Base-by-base conservation (phyloP, 2,113 vertebrate genomes). In the Castor canadensis region DNA sequence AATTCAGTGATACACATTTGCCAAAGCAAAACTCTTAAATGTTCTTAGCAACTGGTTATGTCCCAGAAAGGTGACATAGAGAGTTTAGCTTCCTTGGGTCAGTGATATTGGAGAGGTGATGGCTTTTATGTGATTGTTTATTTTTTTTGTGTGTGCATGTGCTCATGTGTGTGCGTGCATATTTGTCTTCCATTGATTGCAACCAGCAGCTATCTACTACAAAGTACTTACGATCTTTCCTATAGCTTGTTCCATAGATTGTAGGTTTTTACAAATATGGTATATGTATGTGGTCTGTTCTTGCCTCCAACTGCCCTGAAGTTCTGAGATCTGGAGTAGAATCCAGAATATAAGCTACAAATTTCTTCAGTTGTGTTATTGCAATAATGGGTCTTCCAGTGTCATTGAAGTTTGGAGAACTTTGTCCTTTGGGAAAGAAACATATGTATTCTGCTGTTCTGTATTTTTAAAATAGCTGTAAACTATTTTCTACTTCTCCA, bases 1-100 rank as follows among this genome's bases (percentile, higher is more conserved):
- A 94, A 6, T 58, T 89, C 30, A 69, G 22, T 92, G 47, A 56
- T 86, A 80, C 73, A 92, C 49, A 75, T 62, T 86, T 96, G 43
- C 30, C 52, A 69, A 73, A 66, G 12, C n/a, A 38, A 56, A 79
- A 38, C 35, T 20, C 52, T 86, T 75, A 5, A 96, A 75, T 40
- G 28, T 77, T 89, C 32, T 73, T 81, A 15, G 19, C 45, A 87
- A 13, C 86, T n/a, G 72, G 52, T 92, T 56, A 67, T 49, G 12
- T 81, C 28, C 30, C 40, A 43, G 45, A 94, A 92, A 88, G 26
- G 35, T 8, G 15, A 49, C 58, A 89, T 45, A 85, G 32, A 95
- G 19, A 82, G 32, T 4, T 11, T 54, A 83, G 47, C 58, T 93
- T 95, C 69, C 26, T 11, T 86, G 38, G n/a, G 12, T 69, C 73